Conservation (phyloP, 2,113 vertebrate genomes). For the Manacus vitellinus region DNA sequence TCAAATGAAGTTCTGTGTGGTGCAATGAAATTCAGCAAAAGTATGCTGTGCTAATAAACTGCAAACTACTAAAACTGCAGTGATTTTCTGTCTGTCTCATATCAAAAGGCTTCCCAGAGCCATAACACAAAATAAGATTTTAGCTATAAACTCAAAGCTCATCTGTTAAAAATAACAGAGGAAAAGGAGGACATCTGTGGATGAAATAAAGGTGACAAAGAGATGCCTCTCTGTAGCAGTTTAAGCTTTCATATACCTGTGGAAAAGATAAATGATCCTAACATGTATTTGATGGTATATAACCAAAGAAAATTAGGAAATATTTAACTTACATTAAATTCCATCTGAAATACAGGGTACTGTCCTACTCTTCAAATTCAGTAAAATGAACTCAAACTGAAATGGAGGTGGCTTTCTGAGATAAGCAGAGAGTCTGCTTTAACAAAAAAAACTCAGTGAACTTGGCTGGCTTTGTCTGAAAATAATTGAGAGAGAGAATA, state of each 20-base stretch:
- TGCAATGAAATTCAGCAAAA: not conserved
- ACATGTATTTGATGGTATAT: not conserved
- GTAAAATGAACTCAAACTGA: not conserved
- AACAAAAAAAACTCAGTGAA: not conserved
- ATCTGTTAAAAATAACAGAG: constrained; percentile 18
- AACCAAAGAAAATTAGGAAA: not conserved
- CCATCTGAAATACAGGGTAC: not conserved
- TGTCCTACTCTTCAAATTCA: not conserved
- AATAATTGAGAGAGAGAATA: not conserved
- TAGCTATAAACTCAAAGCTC: not conserved
- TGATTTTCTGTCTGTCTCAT: not conserved
- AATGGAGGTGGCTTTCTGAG: not conserved
- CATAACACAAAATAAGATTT: not conserved
- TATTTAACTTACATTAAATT: not conserved
- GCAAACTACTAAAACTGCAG: not conserved
- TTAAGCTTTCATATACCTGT: not conserved
- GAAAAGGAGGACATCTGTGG: not conserved
- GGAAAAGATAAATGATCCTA: not conserved
- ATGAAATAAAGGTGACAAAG: not conserved
- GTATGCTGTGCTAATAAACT: not conserved
- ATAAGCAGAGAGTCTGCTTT: not conserved
- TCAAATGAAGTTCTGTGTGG: constrained; percentile 3
- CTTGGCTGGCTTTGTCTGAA: not conserved
- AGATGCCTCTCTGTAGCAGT: not conserved
- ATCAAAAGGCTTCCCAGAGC: not conserved